Conservation (phyloP, 2,797 vertebrate genomes). For the Trachops cirrhosus region DNA sequence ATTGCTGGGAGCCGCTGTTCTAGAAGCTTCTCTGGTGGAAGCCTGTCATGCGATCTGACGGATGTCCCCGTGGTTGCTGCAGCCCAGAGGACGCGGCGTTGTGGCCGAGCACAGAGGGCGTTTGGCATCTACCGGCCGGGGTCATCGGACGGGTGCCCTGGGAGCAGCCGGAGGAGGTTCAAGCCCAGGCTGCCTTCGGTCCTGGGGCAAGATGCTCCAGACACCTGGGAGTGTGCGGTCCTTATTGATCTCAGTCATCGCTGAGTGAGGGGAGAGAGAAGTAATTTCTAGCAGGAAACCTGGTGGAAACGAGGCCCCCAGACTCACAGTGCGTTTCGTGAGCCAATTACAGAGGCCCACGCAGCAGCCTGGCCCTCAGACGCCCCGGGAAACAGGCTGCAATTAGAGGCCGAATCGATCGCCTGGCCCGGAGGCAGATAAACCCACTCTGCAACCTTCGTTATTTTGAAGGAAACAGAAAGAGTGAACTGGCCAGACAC, state of each 20-base stretch:
- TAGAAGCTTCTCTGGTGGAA: background rate
- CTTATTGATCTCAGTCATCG: background rate
- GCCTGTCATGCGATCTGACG: background rate
- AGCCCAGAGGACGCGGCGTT: fast-evolving
- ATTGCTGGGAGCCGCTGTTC: background rate
- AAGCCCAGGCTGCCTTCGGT: background rate
- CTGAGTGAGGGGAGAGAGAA: background rate
- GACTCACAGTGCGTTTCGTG: background rate
- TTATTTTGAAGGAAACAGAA: background rate
- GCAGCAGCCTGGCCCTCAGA: background rate
- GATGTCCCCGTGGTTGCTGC: fast-evolving
- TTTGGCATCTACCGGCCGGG: too few species aligned
- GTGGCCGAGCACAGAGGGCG: background rate
- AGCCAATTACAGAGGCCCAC: background rate
- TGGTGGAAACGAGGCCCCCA: background rate
- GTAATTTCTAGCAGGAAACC: background rate
- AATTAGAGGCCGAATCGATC: background rate
- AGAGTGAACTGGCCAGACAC: background rate
- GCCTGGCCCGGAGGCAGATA: background rate
- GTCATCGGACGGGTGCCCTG: fast-evolving
- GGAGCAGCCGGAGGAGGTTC: background rate
- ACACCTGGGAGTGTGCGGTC: background rate
- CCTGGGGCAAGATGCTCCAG: background rate
- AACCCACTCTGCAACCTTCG: background rate
- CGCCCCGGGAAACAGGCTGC: background rate